Evolutionary conservation across 1,140 invertebrate species (phyloP), one percentile per base, ranked within the genome.

Genomic region (Zaprionus lachaisei): DNA sequence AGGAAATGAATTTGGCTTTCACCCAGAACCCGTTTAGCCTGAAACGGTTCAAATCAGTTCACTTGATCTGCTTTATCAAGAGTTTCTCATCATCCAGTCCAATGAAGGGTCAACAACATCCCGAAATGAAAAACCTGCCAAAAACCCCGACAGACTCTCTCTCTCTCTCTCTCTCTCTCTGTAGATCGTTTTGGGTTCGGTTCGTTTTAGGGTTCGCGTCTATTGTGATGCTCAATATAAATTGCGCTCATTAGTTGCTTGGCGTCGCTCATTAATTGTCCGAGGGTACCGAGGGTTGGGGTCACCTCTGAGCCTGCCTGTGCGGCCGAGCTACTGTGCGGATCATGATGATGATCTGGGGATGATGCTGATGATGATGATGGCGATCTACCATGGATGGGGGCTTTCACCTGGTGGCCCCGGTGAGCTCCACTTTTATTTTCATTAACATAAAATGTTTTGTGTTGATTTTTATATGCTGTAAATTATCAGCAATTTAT

Each of bases 391-490:
- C 12, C 28, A 37, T 31, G 63, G 62, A 31, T 65, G 69, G 65
- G 41, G 73, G 83, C 81, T 90, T 89, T 89, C 85, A 90, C 84
- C 75, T 47, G 54, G 34, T 47, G 20, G n/a, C 24, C 55, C 38
- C n/a, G 31, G 7, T 9, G 56, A 72, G 68, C 72, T 66, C 72
- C 65, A 84, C 81, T 89, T 71, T 90, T 89, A 80, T 80, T 90
- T 89, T 85, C 82, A 90, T 90, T 86, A 80, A 85, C 86, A 90
- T 91, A 90, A 90, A 90, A 90, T 91, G 82, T 90, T 91, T 90
- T 90, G 86, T 90, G 82, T 90, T 91, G 85, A 91, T 90, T 90
- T 90, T 90, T 90, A 89, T 89, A 72, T 61, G 80, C 77, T 74
- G 73, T 91, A 90, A 90, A 90, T 91, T 91, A 85, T 80, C 77